phyloP scores from a whole-genome alignment of 2,797 vertebrate genomes.

The Sphenodon punctatus region DNA sequence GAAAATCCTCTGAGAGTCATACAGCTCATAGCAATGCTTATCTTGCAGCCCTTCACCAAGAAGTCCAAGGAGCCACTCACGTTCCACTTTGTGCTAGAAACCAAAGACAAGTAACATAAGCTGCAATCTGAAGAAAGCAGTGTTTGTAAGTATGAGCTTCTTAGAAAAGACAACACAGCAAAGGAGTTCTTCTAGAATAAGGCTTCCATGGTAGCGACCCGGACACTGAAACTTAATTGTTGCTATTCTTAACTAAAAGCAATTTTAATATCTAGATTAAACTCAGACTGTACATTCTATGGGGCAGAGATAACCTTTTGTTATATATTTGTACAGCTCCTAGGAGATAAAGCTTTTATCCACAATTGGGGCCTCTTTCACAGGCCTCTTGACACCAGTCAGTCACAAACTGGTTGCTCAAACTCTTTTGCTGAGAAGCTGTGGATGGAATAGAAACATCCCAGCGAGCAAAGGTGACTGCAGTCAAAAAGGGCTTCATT shows the following conservation, averaged over 20 bases:
- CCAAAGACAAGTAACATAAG: neutral
- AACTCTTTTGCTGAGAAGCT: no score
- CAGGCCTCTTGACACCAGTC: no score
- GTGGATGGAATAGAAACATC: no score
- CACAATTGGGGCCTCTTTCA: neutral
- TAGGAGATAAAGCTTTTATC: neutral
- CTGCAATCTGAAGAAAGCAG: neutral
- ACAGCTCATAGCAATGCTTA: constrained; percentile 85
- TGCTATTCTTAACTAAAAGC: neutral
- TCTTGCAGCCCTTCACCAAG: constrained; percentile 87
- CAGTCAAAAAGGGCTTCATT: no score
- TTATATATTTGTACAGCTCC: neutral
- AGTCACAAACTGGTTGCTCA: no score
- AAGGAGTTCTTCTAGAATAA: neutral
- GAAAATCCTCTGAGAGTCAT: constrained; percentile 86
- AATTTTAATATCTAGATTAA: neutral
- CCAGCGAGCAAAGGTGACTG: no score
- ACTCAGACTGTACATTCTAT: neutral
- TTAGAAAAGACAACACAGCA: no score
- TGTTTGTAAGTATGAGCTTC: no score
- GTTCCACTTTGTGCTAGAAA: constrained; percentile 86
- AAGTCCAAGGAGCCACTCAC: constrained; percentile 87
- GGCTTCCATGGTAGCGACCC: neutral
- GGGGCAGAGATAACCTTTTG: neutral
- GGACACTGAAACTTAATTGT: neutral